Conservation (phyloP, 2,113 vertebrate species). For the Paraplagusia blochii region DNA sequence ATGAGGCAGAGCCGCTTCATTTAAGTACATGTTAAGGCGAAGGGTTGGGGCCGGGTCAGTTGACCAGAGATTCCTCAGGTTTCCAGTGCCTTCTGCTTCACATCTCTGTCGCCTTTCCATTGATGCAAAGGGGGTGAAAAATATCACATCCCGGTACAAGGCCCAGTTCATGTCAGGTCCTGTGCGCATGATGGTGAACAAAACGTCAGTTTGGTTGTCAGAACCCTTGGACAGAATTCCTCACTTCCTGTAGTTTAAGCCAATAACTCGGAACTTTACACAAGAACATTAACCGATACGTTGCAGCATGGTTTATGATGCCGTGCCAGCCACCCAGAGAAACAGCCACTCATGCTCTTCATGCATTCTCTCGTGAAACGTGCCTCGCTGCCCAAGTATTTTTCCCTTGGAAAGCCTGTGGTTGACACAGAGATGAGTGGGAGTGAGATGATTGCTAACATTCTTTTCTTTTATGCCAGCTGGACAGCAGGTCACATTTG, state of each 20-base stretch:
- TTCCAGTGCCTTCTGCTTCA: conserved; percentile 11
- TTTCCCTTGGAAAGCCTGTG: conserved; percentile 69
- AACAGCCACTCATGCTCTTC: conserved; percentile 63
- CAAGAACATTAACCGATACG: conserved; percentile 43
- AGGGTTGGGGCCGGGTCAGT: conserved; percentile 44
- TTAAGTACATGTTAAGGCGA: conserved; percentile 25
- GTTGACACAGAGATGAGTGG: conserved; percentile 73
- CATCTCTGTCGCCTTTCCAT: conserved; percentile 30
- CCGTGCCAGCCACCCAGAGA: conserved; percentile 57
- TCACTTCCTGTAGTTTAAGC: conserved; percentile 21
- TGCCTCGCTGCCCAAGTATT: conserved; percentile 65
- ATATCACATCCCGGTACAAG: conserved; percentile 54
- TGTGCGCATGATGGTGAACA: no score
- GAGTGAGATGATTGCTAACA: conserved; percentile 74
- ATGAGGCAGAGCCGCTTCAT: conserved; percentile 35
- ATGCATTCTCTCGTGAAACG: conserved; percentile 66
- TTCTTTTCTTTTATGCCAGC: conserved; percentile 70
- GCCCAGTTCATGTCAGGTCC: neutral
- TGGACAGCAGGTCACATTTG: conserved; percentile 57
- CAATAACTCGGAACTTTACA: conserved; percentile 15
- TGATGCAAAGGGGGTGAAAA: conserved; percentile 60
- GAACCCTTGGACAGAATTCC: neutral
- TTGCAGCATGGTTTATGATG: conserved; percentile 41
- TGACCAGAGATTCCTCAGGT: conserved; percentile 20
- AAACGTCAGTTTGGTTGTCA: no score